These are phyloP conservation scores for Gila orcuttii DNA, from an alignment of 2,113 vertebrate genomes.

Conservation along the genomic window DNA sequence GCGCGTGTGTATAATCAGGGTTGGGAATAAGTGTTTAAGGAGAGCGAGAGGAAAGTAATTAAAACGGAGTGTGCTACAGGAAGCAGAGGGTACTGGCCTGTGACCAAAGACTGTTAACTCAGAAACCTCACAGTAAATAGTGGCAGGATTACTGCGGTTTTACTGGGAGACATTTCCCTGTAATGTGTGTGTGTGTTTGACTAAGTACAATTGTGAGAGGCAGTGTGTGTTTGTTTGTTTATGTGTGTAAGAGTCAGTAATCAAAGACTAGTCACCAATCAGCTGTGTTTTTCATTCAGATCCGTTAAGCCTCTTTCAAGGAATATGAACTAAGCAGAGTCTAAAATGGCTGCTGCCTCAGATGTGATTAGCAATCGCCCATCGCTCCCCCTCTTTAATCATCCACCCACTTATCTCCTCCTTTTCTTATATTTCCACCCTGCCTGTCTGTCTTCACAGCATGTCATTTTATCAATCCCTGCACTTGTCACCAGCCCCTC, in stretches of 20 bases:
- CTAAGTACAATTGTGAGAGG: background rate
- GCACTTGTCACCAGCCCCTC: constrained; percentile 21
- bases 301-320: constrained; percentile 8
- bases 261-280: constrained; percentile 23
- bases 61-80: constrained; percentile 51
- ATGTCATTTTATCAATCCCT: constrained; percentile 29
- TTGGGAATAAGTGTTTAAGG: constrained; percentile 42
- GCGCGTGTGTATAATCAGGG: constrained; percentile 31
- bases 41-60: constrained; percentile 56
- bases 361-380: constrained; percentile 36
- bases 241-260: background rate
- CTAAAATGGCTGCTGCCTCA: constrained; percentile 42
- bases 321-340: constrained; percentile 10
- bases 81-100: constrained; percentile 29
- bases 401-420: constrained; percentile 22
- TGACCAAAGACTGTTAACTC: constrained; percentile 44
- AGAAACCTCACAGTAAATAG: constrained; percentile 35
- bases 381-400: constrained; percentile 29
- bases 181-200: constrained; percentile 16
- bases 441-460: constrained; percentile 22
- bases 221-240: constrained; percentile 19
- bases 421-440: constrained; percentile 1
- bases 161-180: constrained; percentile 27
- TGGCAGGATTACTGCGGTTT: constrained; percentile 37
- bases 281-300: constrained; percentile 10